These are phyloP conservation scores for Callospermophilus lateralis DNA, from an alignment of 2,113 vertebrate genomes.

Conservation along the genomic window DNA sequence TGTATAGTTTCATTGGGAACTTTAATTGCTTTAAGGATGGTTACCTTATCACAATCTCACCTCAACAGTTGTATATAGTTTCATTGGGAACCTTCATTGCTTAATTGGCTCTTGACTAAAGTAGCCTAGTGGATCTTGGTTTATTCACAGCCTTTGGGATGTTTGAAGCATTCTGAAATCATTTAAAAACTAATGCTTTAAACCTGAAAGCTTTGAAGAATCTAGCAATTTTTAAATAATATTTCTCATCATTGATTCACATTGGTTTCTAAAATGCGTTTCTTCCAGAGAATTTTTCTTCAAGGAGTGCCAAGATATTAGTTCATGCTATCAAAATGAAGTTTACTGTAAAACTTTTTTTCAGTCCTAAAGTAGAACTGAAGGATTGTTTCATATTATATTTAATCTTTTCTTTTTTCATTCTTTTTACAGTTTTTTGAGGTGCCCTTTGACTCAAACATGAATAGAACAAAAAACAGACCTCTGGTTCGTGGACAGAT, in stretches of 20 bases:
- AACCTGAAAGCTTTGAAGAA: not conserved
- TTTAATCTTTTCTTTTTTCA: constrained; percentile 72
- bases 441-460: constrained; percentile 99
- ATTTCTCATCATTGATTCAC: not conserved
- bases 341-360: constrained; percentile 10
- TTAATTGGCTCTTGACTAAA: not conserved
- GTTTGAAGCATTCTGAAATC: constrained; percentile 12
- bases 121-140: constrained; percentile 25
- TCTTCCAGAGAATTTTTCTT: constrained; percentile 11
- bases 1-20: not conserved
- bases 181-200: not conserved
- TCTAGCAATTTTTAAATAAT: not conserved
- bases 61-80: not conserved
- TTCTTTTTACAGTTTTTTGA: constrained; percentile 95
- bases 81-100: not conserved
- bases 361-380: constrained; percentile 69
- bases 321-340: not conserved
- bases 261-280: not conserved
- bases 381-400: constrained; percentile 66
- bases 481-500: constrained; percentile 98
- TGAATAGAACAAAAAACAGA: constrained; percentile 99
- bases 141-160: constrained; percentile 51
- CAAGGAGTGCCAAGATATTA: not conserved
- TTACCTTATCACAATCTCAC: accelerated
- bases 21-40: not conserved